Base-by-base conservation (phyloP, 2,797 vertebrate genomes). In the Setipinna tenuifilis region DNA sequence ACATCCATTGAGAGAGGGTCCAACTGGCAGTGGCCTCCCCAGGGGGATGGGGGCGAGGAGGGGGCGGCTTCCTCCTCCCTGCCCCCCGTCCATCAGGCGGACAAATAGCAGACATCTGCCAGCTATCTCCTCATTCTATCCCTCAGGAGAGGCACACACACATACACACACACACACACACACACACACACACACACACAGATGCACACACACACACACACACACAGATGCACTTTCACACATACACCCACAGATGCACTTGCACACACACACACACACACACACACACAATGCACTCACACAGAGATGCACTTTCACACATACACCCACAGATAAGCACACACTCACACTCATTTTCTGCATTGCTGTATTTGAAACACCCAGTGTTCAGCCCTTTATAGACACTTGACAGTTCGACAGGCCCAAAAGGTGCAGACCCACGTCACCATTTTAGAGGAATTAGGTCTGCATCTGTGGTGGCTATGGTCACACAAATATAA, bases 111-210 rank as follows among this genome's bases (percentile, higher is more conserved):
- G 71, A 78, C 71, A 78, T 78, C 71, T 78, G 71, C 35, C 35
- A 78, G 31, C 35, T n/a, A 5, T 65, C 61, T 23, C 61, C 61
- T 65, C 23, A 23, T 65, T 19, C 71, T 21, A 21, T 44, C 71
- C 6, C 71, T 44, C 16, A 44, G 35, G 71, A 78, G 5, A 78
- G 25, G 31, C 71, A 44, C 35, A 41, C 68, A 75, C 68, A 75
- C 68, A 75, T 12, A 41, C 68, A 75, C 31, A 41, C 68, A 41
- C 28, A 75, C 31, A 75, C 68, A 75, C 68, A 75, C 31, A 75
- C 17, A 41, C 25, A 68, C 61, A 62, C 61, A 25, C 61, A 62
- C 61, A 62, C 61, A 62, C 61, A 62, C n/a, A 23, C 21, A 23
- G 6, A 23, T 28, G 9, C 71, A 44, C 35, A 41, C 68, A 75